phyloP scores from a whole-genome alignment of 2,797 vertebrate species.

The Momotus momota region DNA sequence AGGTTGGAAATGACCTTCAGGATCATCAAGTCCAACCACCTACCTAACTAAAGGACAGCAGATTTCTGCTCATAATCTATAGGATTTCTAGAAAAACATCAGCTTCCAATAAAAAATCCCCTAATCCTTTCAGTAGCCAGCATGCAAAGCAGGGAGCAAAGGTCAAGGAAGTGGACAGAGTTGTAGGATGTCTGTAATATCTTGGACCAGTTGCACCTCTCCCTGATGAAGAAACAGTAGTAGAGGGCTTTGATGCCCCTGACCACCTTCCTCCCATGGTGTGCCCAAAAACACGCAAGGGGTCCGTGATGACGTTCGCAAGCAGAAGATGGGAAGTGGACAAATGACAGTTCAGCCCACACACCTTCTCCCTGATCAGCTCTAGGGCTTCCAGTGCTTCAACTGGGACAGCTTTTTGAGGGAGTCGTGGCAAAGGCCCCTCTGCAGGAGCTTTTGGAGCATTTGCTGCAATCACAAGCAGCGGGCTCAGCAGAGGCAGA shows the following conservation, averaged over 20 bases:
- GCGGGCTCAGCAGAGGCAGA: neutral
- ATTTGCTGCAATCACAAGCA: neutral
- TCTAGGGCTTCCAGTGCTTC: neutral
- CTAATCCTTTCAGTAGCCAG: neutral
- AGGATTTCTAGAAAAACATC: neutral
- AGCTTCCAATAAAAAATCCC: neutral
- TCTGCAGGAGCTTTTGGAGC: neutral
- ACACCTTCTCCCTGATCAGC: neutral
- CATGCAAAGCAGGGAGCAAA: neutral
- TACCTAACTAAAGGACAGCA: neutral
- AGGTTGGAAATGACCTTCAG: too few species aligned
- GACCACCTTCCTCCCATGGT: neutral
- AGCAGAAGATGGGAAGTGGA: neutral
- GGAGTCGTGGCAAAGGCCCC: neutral
- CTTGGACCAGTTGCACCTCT: neutral
- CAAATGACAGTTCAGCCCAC: neutral
- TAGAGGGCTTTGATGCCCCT: neutral
- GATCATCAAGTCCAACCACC: too few species aligned
- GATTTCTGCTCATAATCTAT: neutral
- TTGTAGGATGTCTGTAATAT: neutral
- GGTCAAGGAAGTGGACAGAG: neutral
- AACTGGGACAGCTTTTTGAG: neutral
- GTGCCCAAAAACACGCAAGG: too few species aligned
- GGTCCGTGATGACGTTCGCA: neutral
- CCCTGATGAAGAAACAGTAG: accelerated